These are phyloP conservation scores for Agriopis leucophaearia DNA, from an alignment of 2,888 invertebrate species.

Conservation along the genomic window DNA sequence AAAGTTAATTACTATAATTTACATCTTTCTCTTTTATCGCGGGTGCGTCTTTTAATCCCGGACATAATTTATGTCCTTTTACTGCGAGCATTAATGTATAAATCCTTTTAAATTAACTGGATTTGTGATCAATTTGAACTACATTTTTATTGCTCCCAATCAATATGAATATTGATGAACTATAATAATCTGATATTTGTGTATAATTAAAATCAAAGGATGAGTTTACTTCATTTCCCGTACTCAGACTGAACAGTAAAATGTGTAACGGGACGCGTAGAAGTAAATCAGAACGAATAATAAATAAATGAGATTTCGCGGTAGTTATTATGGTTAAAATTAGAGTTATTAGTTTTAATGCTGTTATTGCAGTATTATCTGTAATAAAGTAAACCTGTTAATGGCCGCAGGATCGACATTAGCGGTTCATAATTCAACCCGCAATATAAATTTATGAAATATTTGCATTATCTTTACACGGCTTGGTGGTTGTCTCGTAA, in stretches of 20 bases:
- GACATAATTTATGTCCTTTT: slow-evolving; percentile 50
- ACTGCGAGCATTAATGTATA: slow-evolving; percentile 42
- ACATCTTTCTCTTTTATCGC: slow-evolving; percentile 45
- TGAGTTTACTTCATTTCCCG: slow-evolving; percentile 26
- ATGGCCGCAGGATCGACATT: slow-evolving; percentile 43
- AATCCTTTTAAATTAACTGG: slow-evolving; percentile 48
- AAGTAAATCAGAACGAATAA: slow-evolving; percentile 50
- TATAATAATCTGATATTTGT: slow-evolving; percentile 30
- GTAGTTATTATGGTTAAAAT: slow-evolving; percentile 48
- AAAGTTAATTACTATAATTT: slow-evolving; percentile 49
- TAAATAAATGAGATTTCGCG: slow-evolving; percentile 42
- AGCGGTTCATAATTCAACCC: slow-evolving; percentile 19
- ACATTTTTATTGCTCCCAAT: slow-evolving; percentile 45
- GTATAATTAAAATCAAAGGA: slow-evolving; percentile 28
- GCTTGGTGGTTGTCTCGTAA: background rate
- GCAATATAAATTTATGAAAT: background rate
- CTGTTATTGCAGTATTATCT: slow-evolving; percentile 49
- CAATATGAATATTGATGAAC: slow-evolving; percentile 45
- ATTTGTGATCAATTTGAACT: slow-evolving; percentile 39
- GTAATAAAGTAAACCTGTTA: slow-evolving; percentile 58
- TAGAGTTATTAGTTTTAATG: slow-evolving; percentile 52
- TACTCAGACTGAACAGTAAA: slow-evolving; percentile 33
- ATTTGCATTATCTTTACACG: background rate
- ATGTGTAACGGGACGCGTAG: slow-evolving; percentile 47
- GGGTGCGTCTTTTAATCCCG: slow-evolving; percentile 43